Percentiles rank a stretch among this genome's conserved stretches.
These are phyloP conservation scores for Adineta ricciae DNA, from an alignment of 2,888 invertebrate species.

Conservation along the genomic window DNA sequence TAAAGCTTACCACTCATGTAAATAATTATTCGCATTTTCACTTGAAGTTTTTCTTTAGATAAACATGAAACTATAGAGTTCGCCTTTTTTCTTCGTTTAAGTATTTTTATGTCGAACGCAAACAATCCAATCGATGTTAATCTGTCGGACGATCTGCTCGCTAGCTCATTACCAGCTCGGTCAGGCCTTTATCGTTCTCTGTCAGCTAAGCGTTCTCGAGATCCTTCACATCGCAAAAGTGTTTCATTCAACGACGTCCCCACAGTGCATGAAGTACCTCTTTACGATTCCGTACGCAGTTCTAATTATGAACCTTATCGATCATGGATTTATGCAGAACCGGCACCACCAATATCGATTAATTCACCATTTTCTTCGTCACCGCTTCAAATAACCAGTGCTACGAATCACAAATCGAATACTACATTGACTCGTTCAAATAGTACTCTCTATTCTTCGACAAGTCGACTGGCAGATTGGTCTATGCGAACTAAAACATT, in stretches of 20 bases:
- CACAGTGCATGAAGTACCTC: neutral
- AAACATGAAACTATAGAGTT: neutral
- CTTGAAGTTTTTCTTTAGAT: neutral
- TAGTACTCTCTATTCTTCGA: neutral
- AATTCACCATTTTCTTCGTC: neutral
- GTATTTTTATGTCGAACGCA: neutral
- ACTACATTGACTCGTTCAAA: neutral
- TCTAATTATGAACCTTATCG: neutral
- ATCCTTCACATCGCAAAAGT: neutral
- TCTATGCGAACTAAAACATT: neutral
- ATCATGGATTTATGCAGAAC: neutral
- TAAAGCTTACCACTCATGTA: too few relatives aligned
- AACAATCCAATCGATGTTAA: neutral
- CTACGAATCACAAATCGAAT: neutral
- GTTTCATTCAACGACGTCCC: slow-evolving; percentile 11
- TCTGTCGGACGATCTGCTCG: neutral
- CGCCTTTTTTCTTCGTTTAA: too few relatives aligned
- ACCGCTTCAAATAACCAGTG: neutral
- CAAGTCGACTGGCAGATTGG: neutral
- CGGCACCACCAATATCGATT: neutral
- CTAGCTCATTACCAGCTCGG: neutral
- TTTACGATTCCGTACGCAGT: neutral
- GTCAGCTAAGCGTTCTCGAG: neutral
- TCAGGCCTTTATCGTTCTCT: neutral
- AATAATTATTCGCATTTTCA: neutral